These are phyloP conservation scores for Gymnocephalus cernua DNA, from an alignment of 2,113 vertebrate genomes.

Conservation along the genomic window DNA sequence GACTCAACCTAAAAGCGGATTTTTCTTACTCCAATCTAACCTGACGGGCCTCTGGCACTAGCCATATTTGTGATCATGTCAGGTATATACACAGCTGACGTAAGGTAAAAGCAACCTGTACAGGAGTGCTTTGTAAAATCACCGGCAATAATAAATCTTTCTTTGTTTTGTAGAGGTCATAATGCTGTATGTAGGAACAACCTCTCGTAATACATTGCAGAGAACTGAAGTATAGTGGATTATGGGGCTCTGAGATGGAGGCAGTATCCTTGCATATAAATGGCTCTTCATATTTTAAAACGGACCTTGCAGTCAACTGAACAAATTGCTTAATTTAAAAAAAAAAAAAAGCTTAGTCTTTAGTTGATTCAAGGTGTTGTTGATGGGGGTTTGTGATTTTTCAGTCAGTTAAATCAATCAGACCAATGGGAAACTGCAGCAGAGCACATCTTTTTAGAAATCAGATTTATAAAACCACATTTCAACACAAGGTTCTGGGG, in stretches of 20 bases:
- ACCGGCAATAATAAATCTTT: conserved; percentile 37
- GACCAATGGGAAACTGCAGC: background rate
- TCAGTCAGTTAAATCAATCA: conserved; percentile 15
- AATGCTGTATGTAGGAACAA: conserved; percentile 31
- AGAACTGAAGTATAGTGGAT: conserved; percentile 10
- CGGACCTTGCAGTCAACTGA: background rate
- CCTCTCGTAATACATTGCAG: conserved; percentile 9
- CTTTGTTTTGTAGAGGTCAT: conserved; percentile 18
- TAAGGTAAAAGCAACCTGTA: conserved; percentile 31
- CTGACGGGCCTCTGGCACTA: conserved; percentile 5
- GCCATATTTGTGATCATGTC: conserved; percentile 21
- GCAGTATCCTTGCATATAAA: background rate
- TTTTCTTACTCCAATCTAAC: conserved; percentile 13
- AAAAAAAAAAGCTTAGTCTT: background rate
- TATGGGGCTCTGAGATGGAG: background rate
- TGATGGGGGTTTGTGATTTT: background rate
- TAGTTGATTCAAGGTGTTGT: background rate
- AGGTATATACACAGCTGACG: conserved; percentile 33
- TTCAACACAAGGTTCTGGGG: too few relatives aligned
- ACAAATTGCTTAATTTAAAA: background rate
- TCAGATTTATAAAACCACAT: background rate
- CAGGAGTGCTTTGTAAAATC: conserved; percentile 29
- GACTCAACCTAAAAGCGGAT: background rate
- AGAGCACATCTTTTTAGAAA: background rate
- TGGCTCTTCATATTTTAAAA: conserved; percentile 7